Conservation (phyloP, 2,797 vertebrate species). For the Sebastes itinus region DNA sequence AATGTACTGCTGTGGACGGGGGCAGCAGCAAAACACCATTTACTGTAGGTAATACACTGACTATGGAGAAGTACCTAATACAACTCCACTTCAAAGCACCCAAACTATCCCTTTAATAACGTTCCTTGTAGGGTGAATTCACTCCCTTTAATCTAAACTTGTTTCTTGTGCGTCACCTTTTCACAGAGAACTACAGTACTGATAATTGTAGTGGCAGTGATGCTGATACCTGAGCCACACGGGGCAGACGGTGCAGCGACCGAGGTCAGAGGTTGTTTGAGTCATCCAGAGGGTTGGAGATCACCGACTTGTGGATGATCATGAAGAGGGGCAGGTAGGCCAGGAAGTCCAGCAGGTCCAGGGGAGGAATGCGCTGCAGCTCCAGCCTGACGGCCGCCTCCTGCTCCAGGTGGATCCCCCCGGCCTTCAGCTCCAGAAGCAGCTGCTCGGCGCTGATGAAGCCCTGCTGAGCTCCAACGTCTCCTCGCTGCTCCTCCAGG, state of each 20-base stretch:
- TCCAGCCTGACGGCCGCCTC: conserved; percentile 63
- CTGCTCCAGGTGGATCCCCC: conserved; percentile 70
- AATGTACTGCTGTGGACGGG: too few relatives aligned
- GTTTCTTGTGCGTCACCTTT: background rate
- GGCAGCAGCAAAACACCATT: too few relatives aligned
- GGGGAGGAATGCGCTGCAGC: conserved; percentile 63
- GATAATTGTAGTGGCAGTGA: background rate
- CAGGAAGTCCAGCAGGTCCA: conserved; percentile 81
- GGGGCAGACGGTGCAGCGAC: background rate
- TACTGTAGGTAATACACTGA: too few relatives aligned
- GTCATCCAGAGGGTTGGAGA: conserved; percentile 74
- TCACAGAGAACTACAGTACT: background rate
- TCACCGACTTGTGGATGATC: conserved; percentile 80
- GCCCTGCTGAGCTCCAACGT: conserved; percentile 35
- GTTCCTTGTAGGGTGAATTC: background rate
- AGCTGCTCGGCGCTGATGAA: conserved; percentile 79
- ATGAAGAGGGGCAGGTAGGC: conserved; percentile 80
- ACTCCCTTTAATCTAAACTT: background rate
- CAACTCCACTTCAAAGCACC: too few relatives aligned
- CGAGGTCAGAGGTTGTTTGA: conserved; percentile 67
- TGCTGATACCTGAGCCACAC: background rate
- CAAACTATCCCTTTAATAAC: too few relatives aligned
- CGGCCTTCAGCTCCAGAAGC: conserved; percentile 79
- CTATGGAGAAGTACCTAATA: too few relatives aligned
- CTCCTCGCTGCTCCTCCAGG: conserved; percentile 76